These are phyloP conservation scores for Catharus minimus DNA, from an alignment of 2,113 vertebrate genomes.

Conservation along the genomic window DNA sequence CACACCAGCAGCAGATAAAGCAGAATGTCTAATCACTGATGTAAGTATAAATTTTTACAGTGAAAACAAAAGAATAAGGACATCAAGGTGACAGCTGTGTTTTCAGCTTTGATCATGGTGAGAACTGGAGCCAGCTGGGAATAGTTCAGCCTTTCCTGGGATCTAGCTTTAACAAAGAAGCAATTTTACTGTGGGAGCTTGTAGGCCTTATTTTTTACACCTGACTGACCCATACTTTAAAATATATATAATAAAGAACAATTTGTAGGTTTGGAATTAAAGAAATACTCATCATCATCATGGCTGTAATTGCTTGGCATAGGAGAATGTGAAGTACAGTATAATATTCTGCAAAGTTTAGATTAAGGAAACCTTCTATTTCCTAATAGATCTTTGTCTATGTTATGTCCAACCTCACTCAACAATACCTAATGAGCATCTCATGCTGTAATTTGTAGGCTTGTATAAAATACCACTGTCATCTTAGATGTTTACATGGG, in stretches of 20 bases:
- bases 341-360: background rate
- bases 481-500: background rate
- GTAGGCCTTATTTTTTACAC: background rate
- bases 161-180: background rate
- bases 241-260: background rate
- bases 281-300: background rate
- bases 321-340: background rate
- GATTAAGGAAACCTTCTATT: background rate
- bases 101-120: slow-evolving; percentile 33
- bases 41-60: background rate
- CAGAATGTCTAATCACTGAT: background rate
- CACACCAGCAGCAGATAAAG: background rate
- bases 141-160: background rate
- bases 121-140: background rate
- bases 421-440: background rate
- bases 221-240: background rate
- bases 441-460: background rate
- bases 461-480: background rate
- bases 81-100: slow-evolving; percentile 16
- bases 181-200: background rate
- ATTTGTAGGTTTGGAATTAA: background rate
- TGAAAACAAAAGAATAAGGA: slow-evolving; percentile 2
- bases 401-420: background rate
- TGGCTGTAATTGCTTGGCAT: background rate
- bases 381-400: background rate